Evolutionary conservation across 2,113 vertebrate species (phyloP).

Genomic region (Malurus cyaneus): DNA sequence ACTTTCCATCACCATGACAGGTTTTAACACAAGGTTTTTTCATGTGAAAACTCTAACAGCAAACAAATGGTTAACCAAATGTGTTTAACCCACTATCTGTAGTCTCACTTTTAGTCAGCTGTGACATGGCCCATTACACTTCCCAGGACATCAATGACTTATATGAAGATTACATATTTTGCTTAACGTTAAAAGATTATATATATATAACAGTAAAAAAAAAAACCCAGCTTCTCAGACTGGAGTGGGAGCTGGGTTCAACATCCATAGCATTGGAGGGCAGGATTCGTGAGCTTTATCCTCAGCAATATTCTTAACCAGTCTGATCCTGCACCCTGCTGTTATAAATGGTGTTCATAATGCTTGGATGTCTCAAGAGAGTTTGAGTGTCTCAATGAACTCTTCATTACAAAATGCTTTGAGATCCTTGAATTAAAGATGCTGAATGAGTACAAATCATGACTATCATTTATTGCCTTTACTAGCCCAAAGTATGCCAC

Average conservation of each 20-base stretch:
- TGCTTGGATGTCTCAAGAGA: slow-evolving; percentile 34
- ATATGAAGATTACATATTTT: slow-evolving; percentile 60
- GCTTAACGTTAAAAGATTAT: slow-evolving; percentile 46
- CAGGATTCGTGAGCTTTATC: background rate
- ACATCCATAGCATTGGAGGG: background rate
- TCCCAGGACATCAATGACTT: slow-evolving; percentile 57
- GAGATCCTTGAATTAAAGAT: slow-evolving; percentile 62
- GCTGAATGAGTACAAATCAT: slow-evolving; percentile 57
- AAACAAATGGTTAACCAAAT: slow-evolving; percentile 78
- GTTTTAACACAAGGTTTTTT: slow-evolving; percentile 72
- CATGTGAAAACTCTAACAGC: slow-evolving; percentile 72
- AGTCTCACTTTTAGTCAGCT: slow-evolving; percentile 74
- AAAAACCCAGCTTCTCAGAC: background rate
- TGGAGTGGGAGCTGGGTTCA: background rate
- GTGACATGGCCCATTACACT: slow-evolving; percentile 59
- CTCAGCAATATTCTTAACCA: slow-evolving; percentile 21
- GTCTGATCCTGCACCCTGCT: slow-evolving; percentile 49
- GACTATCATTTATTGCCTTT: slow-evolving; percentile 59
- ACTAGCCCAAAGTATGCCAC: background rate
- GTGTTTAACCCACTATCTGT: slow-evolving; percentile 55
- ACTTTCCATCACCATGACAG: slow-evolving; percentile 75
- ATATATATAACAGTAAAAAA: slow-evolving; percentile 14
- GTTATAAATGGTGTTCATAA: slow-evolving; percentile 46
- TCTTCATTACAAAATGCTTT: slow-evolving; percentile 53
- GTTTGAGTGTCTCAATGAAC: slow-evolving; percentile 43